Conservation (phyloP, 2,113 vertebrate genomes). For the Cynoglossus semilaevis region DNA sequence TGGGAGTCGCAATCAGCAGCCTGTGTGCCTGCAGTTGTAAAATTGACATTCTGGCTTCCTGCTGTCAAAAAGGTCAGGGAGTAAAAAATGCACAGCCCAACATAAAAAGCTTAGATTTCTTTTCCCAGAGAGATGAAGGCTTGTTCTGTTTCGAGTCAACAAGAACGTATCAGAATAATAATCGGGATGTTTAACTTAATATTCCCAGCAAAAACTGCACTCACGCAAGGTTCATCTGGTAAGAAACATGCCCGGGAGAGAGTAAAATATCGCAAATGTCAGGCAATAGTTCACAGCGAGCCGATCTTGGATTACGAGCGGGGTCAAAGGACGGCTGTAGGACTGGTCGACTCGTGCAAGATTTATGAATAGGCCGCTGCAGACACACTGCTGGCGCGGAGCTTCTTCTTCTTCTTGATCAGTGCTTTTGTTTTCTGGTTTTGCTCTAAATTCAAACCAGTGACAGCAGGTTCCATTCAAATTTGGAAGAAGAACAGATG, state of each 20-base stretch:
- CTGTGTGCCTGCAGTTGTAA: neutral
- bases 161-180: neutral
- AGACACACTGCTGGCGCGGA: neutral
- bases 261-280: slow-evolving; percentile 10
- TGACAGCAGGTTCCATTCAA: neutral
- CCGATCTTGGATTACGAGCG: slow-evolving; percentile 9
- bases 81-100: neutral
- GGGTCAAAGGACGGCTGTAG: neutral
- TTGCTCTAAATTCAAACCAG: neutral
- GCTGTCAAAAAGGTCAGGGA: neutral
- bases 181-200: slow-evolving; percentile 3
- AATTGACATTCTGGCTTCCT: slow-evolving; percentile 6
- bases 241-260: neutral
- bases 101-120: neutral
- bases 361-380: slow-evolving; percentile 2
- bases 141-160: neutral
- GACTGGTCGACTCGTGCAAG: neutral
- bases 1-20: slow-evolving; percentile 28
- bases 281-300: neutral
- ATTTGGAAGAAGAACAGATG: slow-evolving; percentile 20
- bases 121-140: neutral
- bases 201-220: neutral
- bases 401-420: neutral
- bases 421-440: neutral
- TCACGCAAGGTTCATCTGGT: neutral